Conservation (phyloP, 2,113 vertebrate genomes). For the Stomatorhinus ivindoensis region DNA sequence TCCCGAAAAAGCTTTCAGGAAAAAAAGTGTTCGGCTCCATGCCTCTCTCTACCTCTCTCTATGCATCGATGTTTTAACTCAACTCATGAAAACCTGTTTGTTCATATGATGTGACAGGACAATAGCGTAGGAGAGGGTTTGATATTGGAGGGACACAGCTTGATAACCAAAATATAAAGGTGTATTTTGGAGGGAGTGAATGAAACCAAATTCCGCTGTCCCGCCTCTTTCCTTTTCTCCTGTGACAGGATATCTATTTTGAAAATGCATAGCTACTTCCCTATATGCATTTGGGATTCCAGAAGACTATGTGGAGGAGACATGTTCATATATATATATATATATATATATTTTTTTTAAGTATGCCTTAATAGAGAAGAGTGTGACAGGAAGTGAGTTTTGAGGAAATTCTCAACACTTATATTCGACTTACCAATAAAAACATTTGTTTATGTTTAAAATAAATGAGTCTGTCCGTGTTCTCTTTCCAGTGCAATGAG, state of each 20-base stretch:
- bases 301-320: neutral
- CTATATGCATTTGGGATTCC: neutral
- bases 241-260: neutral
- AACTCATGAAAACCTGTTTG: neutral
- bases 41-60: neutral
- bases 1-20: neutral
- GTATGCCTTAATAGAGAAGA: neutral
- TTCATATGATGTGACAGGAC: neutral
- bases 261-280: neutral
- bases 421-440: neutral
- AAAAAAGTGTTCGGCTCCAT: neutral
- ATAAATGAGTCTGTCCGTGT: neutral
- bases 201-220: neutral
- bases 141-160: neutral
- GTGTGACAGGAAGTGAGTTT: neutral
- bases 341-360: too few relatives aligned
- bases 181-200: neutral
- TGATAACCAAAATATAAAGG: neutral
- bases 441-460: neutral
- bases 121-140: neutral
- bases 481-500: neutral
- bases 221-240: neutral
- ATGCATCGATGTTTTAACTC: neutral
- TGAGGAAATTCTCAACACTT: neutral
- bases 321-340: too few relatives aligned